Percentiles rank a stretch among this genome's conserved stretches.
phyloP scores from a whole-genome alignment of 2,888 invertebrate species.

The Exocentrus adspersus region DNA sequence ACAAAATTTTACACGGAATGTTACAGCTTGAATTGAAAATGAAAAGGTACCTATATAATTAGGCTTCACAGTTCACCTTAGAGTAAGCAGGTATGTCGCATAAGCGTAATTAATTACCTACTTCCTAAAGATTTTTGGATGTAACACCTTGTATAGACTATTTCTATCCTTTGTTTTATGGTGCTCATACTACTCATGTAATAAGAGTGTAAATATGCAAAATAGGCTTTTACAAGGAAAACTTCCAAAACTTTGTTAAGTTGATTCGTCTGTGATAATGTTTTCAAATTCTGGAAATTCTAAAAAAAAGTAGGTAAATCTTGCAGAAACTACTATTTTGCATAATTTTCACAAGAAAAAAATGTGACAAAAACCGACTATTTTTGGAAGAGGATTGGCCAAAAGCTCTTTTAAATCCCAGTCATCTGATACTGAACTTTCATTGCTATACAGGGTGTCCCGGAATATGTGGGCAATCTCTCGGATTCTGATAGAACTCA shows the following conservation, averaged over 20 bases:
- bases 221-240: neutral
- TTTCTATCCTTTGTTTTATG: neutral
- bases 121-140: too few relatives aligned
- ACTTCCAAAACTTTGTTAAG: neutral
- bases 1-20: too few relatives aligned
- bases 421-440: slow-evolving; percentile 5
- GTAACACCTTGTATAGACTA: slow-evolving; percentile 10
- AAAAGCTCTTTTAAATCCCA: neutral
- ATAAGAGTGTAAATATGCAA: slow-evolving; percentile 2
- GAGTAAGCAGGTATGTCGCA: too few relatives aligned
- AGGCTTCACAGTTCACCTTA: too few relatives aligned
- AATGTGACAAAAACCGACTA: neutral
- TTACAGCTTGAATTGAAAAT: too few relatives aligned
- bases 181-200: slow-evolving; percentile 16
- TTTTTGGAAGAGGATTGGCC: slow-evolving; percentile 15
- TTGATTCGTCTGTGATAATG: slow-evolving; percentile 15
- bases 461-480: too few relatives aligned
- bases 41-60: too few relatives aligned
- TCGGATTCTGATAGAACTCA: too few relatives aligned
- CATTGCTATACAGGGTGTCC: too few relatives aligned
- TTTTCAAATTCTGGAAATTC: slow-evolving; percentile 6
- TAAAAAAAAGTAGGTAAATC: slow-evolving; percentile 3
- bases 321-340: slow-evolving; percentile 1
- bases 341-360: slow-evolving; percentile 6
- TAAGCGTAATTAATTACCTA: too few relatives aligned